A percentile compares a stretch with the other conserved stretches of the same genome.
phyloP scores from a whole-genome alignment of 2,113 vertebrate species.

The Anguilla rostrata region DNA sequence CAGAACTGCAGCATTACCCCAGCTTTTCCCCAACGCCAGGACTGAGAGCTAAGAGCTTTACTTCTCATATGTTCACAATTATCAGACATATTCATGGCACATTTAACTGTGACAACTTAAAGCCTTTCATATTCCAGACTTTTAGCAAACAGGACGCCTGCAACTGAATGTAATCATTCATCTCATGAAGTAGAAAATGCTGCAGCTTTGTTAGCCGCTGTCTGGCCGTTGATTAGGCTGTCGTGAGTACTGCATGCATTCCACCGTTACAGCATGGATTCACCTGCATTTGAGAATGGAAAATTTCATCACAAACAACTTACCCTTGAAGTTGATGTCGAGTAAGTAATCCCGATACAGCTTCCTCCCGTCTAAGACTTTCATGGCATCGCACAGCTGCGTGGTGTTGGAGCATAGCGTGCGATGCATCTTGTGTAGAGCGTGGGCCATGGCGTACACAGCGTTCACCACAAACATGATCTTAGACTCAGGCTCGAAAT shows the following conservation, averaged over 20 bases:
- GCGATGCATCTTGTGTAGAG: constrained; percentile 92
- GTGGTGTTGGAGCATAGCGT: constrained; percentile 90
- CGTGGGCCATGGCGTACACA: constrained; percentile 91
- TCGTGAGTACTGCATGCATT: too few species aligned
- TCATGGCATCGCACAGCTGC: constrained; percentile 91
- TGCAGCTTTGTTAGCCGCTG: not conserved
- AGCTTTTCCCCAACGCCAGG: constrained; percentile 22
- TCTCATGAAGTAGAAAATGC: not conserved
- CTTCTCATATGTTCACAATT: not conserved
- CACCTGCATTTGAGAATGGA: not conserved
- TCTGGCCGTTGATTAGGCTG: too few species aligned
- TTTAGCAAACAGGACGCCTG: not conserved
- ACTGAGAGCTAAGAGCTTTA: not conserved
- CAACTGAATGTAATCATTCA: too few species aligned
- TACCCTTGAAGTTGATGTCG: constrained; percentile 95
- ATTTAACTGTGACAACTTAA: not conserved
- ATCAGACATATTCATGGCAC: not conserved
- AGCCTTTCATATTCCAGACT: not conserved
- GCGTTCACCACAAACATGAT: constrained; percentile 99
- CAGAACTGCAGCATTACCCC: constrained; percentile 19
- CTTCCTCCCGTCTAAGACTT: constrained; percentile 85
- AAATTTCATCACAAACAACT: constrained; percentile 37
- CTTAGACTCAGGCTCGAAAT: constrained; percentile 96
- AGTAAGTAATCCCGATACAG: constrained; percentile 94
- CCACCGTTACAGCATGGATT: not conserved